These are phyloP conservation scores for Catocala nupta DNA, from an alignment of 2,888 invertebrate species.

Conservation along the genomic window DNA sequence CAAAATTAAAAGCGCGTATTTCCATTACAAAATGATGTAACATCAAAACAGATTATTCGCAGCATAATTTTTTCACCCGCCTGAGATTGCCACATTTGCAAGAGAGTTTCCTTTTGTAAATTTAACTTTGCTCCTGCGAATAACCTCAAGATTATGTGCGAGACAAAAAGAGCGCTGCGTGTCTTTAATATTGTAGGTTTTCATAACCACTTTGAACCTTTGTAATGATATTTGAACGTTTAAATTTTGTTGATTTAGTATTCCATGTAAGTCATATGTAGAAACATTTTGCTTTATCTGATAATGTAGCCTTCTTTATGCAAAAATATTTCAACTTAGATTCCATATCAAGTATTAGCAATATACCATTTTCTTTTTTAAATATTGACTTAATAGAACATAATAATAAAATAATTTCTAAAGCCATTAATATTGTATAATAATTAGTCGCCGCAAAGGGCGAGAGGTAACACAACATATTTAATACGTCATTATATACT, in stretches of 20 bases:
- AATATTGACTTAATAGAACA: no score
- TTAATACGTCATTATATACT: no score
- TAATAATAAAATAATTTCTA: no score
- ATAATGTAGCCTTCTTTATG: no score
- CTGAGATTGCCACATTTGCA: slow-evolving; percentile 26
- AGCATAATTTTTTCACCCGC: slow-evolving; percentile 13
- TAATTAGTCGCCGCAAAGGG: no score
- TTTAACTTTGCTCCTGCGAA: slow-evolving; percentile 29
- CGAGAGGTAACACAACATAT: no score
- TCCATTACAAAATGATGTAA: slow-evolving; percentile 20
- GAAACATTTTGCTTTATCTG: no score
- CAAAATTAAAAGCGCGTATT: neutral
- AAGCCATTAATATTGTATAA: no score
- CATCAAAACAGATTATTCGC: slow-evolving; percentile 13
- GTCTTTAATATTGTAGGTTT: slow-evolving; percentile 13
- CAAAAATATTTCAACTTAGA: no score
- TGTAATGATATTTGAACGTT: slow-evolving; percentile 3
- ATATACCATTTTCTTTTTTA: no score
- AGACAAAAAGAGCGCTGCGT: slow-evolving; percentile 7
- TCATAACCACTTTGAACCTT: slow-evolving; percentile 1
- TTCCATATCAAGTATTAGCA: no score
- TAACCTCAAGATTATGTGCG: slow-evolving; percentile 16
- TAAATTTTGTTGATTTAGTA: neutral
- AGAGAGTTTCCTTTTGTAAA: slow-evolving; percentile 25
- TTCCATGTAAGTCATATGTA: neutral